Base-by-base conservation (phyloP, 2,797 vertebrate species). In the Semaprochilodus insignis region DNA sequence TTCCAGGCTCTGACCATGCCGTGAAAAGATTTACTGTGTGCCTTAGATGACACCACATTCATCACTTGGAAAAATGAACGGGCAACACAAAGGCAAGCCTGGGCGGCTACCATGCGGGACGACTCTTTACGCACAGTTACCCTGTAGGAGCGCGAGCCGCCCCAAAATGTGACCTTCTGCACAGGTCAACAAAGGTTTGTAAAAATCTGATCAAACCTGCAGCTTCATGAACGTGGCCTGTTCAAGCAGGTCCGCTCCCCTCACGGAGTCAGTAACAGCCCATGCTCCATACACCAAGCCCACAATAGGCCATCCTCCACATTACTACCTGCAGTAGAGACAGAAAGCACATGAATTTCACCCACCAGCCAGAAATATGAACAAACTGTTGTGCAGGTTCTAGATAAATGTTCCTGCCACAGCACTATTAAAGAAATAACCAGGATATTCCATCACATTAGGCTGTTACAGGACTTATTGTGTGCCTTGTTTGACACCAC, bases 401-500 rank as follows among this genome's bases (percentile, higher is more conserved):
- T 55, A 55, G 16, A 14, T 15, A 27, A 60, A 23, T 67, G 65
- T 67, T 67, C 65, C 21, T 67, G 65, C 6, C 19, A 40, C 77
- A 79, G 77, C 51, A 7, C 3, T 59, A 14, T 13, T 36, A 57
- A 31, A 21, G 31, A 48, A 70, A 60, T 52, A 21, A 52, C 11
- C 10, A 8, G n/a, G 6, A 27, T 31, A 8, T 27, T 23, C 31
- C 55, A 21, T 44, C 11, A 14, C 13, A 65, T 7, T 3, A 1
- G 59, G 19, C 80, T 72, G 40, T 31, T 25, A 21, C 55, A 79
- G 81, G 81, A 80, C 34, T 67, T 85, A 13, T 2, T 88, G 78
- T 88, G 60, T 59, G 86, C 86, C 86, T 86, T 83, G 11, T 77
- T 55, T 86, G 86, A 87, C 88, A 87, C 88, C 88, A 76, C 75